Conservation (phyloP, 2,113 vertebrate genomes). For the Elanus axillaris region DNA sequence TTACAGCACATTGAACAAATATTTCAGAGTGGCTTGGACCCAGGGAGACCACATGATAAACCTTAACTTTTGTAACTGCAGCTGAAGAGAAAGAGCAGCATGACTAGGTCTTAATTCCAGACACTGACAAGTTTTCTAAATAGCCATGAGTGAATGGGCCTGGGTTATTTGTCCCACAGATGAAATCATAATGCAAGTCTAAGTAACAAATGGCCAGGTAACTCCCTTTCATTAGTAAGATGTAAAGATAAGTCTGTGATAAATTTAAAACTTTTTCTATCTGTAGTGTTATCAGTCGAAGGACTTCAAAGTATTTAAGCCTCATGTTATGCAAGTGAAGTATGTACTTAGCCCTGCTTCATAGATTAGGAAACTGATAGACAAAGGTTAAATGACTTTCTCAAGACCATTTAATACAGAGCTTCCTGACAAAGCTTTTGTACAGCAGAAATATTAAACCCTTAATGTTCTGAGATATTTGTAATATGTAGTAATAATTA, state of each 20-base stretch:
- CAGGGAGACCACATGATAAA: background rate
- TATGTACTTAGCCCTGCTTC: background rate
- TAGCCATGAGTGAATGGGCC: background rate
- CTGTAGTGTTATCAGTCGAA: background rate
- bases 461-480: background rate
- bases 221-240: background rate
- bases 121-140: background rate
- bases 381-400: background rate
- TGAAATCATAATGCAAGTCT: background rate
- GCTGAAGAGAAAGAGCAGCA: background rate
- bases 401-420: background rate
- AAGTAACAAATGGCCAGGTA: background rate
- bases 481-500: background rate
- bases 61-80: background rate
- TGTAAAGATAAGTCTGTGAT: background rate
- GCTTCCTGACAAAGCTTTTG: background rate
- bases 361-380: background rate
- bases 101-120: background rate
- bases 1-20: background rate
- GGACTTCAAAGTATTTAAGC: constrained; percentile 2
- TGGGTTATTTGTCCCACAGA: background rate
- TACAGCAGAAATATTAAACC: background rate
- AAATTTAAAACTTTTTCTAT: background rate
- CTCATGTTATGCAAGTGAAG: background rate
- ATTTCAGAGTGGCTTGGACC: background rate